Base-by-base conservation (phyloP, 2,113 vertebrate genomes). In the Macquaria ambigua region DNA sequence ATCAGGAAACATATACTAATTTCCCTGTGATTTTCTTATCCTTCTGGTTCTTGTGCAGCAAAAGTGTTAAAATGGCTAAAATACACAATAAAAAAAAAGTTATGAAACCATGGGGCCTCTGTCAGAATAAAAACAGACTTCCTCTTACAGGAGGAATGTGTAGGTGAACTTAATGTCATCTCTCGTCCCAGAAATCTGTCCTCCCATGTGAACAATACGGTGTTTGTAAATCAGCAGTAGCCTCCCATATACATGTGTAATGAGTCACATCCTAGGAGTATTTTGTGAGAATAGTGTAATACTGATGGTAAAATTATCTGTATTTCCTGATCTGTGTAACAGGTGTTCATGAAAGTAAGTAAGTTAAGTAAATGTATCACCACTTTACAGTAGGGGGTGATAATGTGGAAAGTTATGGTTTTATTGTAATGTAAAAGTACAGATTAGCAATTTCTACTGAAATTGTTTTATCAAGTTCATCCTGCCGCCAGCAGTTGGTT, bases 1-100 rank as follows among this genome's bases (percentile, higher is more conserved):
- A 79, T 85, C 37, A 80, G 82, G 82, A 87, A 63, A 61, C 46
- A 20, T 23, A 10, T 18, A 15, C 9, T 6, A n/a, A 20, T 43
- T 71, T 71, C 34, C 80, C 48, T 37, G 25, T 3, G 50, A 46
- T 21, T 62, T 1, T 43, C n/a, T 41, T 8, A 41, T 21, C 28
- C 16, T 15, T 56, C 18, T 55, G 69, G 20, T 41, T 56, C 28
- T 37, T 16, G 20, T 16, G 12, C 6, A 21, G 6, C 55, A 15
- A 62, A 53, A 71, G 39, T 39, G 25, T 21, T 50, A 18, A 71
- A 46, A 21, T 59, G n/a, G 21, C 18, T 46, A 3, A 28, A 43
- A 70, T 52, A 5, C 31, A 8, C 25, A 28, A 39, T 37, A 1
- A 64, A 28, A 52, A 28, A 52, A 23, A 12, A 15, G 9, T 55